Base-by-base conservation (phyloP, 1,140 invertebrate genomes). In the Cotesia vestalis region DNA sequence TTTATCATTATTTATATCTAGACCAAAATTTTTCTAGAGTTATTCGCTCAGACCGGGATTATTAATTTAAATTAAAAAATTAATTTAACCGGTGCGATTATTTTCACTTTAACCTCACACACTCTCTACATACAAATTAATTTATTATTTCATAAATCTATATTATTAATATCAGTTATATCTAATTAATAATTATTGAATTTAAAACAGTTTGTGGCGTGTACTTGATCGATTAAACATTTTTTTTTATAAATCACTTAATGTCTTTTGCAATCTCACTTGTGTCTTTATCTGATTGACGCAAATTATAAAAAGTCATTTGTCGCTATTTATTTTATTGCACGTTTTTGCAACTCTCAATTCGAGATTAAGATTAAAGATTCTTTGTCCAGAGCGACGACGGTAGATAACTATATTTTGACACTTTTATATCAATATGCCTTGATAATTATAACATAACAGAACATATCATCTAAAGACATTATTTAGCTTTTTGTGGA, bases 71-170 rank as follows among this genome's bases (percentile, higher is more conserved):
- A 27, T 2, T 27, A 27, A 27, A 5, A 20, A n/a, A 35, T 17
- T 35, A 61, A 35, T 20, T 38, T 57, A 27, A 35, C 52, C 14
- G 12, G 5, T 14, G 17, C 57, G 38, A 17, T 36, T 62, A 20
- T 52, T 55, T n/a, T 35, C 59, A 6, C 27, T 4, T 59, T 20
- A 9, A 53, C n/a, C 4, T 64, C 36, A 17, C 53, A 51, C n/a
- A 40, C 57, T 20, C 46, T 67, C 64, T 69, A 71, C 64, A 61
- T 74, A 70, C 36, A 74, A 66, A 70, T 61, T 61, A 51, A 66
- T 66, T 61, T 52, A 27, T 61, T 59, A 71, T 66, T 74, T 70
- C 67, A 52, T 60, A 66, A 55, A 71, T 57, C 40, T 66, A 46
- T 68, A 62, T 40, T 71, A 69, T 69, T 68, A 67, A 71, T 71